Evolutionary conservation across 2,888 invertebrate species (phyloP).

Genomic region (Phortica okadai): DNA sequence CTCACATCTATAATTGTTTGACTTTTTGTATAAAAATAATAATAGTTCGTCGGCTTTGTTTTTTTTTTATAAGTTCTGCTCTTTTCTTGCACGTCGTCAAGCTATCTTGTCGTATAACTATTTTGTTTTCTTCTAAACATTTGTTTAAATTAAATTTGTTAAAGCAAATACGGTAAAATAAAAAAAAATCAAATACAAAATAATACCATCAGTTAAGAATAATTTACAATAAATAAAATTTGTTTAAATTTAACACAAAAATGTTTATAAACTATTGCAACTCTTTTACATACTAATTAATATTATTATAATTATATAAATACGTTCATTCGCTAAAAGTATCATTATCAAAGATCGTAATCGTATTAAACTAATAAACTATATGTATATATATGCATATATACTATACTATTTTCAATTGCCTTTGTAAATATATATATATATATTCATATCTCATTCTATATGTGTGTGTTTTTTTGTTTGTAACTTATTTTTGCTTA

Average conservation of each 20-base stretch:
- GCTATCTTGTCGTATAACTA: too few relatives aligned
- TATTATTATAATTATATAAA: slow-evolving; percentile 25
- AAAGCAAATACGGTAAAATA: background rate
- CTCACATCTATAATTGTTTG: too few relatives aligned
- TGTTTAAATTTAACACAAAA: background rate
- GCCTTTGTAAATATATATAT: slow-evolving; percentile 17
- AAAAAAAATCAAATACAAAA: background rate
- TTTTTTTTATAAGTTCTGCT: too few relatives aligned
- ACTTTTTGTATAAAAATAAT: too few relatives aligned
- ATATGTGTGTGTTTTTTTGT: slow-evolving; percentile 38
- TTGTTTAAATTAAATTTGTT: background rate
- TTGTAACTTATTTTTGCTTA: slow-evolving; percentile 35
- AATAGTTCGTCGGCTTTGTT: too few relatives aligned
- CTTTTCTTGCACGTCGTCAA: too few relatives aligned
- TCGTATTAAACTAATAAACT: slow-evolving; percentile 27
- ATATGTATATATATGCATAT: slow-evolving; percentile 40
- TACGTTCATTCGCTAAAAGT: slow-evolving; percentile 28
- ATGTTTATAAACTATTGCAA: slow-evolving; percentile 28
- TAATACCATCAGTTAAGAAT: background rate
- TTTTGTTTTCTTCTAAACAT: background rate
- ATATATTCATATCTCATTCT: slow-evolving; percentile 47
- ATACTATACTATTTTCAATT: slow-evolving; percentile 36
- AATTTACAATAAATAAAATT: slow-evolving; percentile 12
- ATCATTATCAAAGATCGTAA: slow-evolving; percentile 28
- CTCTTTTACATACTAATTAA: slow-evolving; percentile 28